Evolutionary conservation across 2,113 vertebrate species (phyloP).

Genomic region (Origma solitaria): DNA sequence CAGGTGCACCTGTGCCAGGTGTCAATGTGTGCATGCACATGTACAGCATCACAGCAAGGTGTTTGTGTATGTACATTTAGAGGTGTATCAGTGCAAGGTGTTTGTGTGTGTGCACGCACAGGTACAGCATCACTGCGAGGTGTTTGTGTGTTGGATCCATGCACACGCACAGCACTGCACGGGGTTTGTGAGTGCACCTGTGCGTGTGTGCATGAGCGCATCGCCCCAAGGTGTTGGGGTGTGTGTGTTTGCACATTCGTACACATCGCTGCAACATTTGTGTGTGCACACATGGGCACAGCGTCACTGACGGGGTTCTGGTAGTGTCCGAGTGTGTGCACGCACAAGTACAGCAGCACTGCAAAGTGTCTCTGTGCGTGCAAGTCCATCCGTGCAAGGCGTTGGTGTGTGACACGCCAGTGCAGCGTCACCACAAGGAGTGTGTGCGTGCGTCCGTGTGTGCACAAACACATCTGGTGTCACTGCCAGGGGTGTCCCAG

Average conservation of each 20-base stretch:
- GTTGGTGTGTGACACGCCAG: neutral
- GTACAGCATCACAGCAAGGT: neutral
- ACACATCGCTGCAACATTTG: rapidly evolving
- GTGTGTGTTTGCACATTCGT: neutral
- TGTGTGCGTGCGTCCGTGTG: neutral
- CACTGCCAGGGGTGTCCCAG: neutral
- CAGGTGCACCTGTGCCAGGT: neutral
- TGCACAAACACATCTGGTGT: neutral
- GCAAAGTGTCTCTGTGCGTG: rapidly evolving
- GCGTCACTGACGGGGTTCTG: rapidly evolving
- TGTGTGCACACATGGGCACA: neutral
- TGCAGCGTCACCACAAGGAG: neutral
- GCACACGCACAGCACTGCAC: neutral
- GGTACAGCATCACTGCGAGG: neutral
- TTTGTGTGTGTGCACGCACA: neutral
- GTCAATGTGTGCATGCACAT: rapidly evolving
- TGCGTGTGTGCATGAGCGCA: rapidly evolving
- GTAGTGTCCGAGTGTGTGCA: neutral
- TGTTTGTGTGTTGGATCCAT: rapidly evolving
- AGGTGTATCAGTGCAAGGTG: neutral
- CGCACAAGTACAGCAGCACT: rapidly evolving
- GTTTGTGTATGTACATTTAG: neutral
- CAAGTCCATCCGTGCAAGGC: neutral
- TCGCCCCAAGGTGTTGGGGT: rapidly evolving
- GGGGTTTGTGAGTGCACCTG: rapidly evolving